Conservation (phyloP, 2,888 invertebrate genomes). For the Orgyia antiqua region DNA sequence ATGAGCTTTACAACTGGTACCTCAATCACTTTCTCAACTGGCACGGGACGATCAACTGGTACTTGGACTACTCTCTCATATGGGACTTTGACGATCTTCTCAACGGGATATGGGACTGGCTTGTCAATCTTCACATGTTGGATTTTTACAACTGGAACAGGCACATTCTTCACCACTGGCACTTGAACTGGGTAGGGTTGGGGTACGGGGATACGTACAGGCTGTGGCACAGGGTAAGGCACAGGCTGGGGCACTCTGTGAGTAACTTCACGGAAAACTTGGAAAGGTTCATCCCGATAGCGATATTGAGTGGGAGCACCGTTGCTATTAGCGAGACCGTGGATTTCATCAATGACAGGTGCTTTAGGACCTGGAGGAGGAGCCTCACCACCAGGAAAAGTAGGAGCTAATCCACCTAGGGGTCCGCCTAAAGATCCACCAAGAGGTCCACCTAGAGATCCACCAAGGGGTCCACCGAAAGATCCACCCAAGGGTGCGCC, state of each 20-base stretch:
- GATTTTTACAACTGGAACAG: slow-evolving; percentile 76
- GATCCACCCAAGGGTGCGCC: neutral
- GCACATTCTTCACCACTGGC: slow-evolving; percentile 72
- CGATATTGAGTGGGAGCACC: slow-evolving; percentile 63
- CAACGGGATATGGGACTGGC: slow-evolving; percentile 78
- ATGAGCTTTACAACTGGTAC: slow-evolving; percentile 75
- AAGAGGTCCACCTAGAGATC: neutral
- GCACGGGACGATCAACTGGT: slow-evolving; percentile 74
- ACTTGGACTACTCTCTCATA: slow-evolving; percentile 76
- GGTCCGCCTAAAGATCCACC: slow-evolving; percentile 7
- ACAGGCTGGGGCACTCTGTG: slow-evolving; percentile 78
- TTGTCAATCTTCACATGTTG: slow-evolving; percentile 76
- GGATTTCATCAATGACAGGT: slow-evolving; percentile 63
- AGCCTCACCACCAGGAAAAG: slow-evolving; percentile 31
- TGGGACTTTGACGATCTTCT: slow-evolving; percentile 78
- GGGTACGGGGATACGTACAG: slow-evolving; percentile 73
- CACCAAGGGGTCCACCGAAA: neutral
- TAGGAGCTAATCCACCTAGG: slow-evolving; percentile 14
- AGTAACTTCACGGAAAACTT: slow-evolving; percentile 63
- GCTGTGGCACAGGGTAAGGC: slow-evolving; percentile 72
- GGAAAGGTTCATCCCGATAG: slow-evolving; percentile 59
- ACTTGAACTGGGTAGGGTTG: slow-evolving; percentile 79
- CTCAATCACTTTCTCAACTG: slow-evolving; percentile 69
- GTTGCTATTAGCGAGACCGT: slow-evolving; percentile 57
- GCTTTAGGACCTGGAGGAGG: slow-evolving; percentile 51